Evolutionary conservation across 2,888 invertebrate genomes (phyloP), one percentile per base, ranked within the genome.

Genomic region (Pharmacophagus antenor): DNA sequence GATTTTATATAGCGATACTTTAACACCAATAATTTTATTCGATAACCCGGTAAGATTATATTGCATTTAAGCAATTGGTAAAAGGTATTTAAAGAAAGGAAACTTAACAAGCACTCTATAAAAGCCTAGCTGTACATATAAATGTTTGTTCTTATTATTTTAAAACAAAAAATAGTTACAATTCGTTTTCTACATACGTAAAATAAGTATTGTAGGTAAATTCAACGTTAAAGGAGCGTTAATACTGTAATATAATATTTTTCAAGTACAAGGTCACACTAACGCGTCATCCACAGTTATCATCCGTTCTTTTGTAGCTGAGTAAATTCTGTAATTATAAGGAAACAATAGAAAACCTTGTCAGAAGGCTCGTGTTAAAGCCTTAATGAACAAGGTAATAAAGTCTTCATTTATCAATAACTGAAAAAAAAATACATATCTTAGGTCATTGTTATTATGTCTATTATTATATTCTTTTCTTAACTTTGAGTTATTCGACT

Each of bases 311-410:
- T 47, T 44, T 12, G 25, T n/a, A 12, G 23, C 17, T 37, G 25
- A 27, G 17, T 53, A 41, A 53, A 48, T 44, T 47, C 47, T 21
- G 41, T 17, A 52, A 47, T 58, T 53, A 58, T 31, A 44, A 22
- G 17, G 17, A 47, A 53, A 58, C 58, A 58, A 58, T 58, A 48
- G 53, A 23, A n/a, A 25, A 22, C 58, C 46, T 58, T 48, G 53
- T 54, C 22, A 21, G 17, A 21, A 21, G 53, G 23, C 47, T 47
- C 41, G 41, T 58, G 53, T 41, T 42, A 21, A 48, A 25, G 18
- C 31, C 21, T 22, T 46, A 57, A 42, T 41, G 21, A 58, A 20
- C 47, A 42, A 27, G 42, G 37, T 20, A 58, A 41, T 58, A 47
- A 21, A 23, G n/a, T 23, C 4, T 31, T 31, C 8, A 31, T 31